These are phyloP conservation scores for Heliocidaris tuberculata DNA, from an alignment of 35 echinoderm and acorn worm species.

Conservation along the genomic window DNA sequence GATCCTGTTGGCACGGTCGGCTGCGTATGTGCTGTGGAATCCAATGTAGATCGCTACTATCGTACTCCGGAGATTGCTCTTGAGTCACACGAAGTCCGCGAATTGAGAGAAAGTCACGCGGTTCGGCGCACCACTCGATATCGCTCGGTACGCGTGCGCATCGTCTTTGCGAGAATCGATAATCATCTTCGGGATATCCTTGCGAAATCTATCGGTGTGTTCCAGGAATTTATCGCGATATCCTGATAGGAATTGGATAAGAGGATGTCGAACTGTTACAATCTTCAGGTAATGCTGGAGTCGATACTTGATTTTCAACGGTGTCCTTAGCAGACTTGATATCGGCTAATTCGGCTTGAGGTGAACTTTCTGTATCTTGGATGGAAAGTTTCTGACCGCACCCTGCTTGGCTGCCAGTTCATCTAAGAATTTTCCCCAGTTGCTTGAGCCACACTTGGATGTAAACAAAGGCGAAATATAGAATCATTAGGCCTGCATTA, in stretches of 20 bases:
- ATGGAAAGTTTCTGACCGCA: neutral
- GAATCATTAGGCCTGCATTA: no score
- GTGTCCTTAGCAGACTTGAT: neutral
- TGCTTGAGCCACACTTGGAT: neutral
- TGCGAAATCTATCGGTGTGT: constrained; percentile 7
- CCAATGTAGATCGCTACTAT: neutral
- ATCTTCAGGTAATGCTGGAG: neutral
- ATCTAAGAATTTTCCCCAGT: constrained; percentile 2
- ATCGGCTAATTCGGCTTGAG: neutral
- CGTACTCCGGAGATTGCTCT: neutral
- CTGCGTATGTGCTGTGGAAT: neutral
- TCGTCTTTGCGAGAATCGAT: neutral
- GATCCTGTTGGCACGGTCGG: neutral
- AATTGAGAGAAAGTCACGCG: neutral
- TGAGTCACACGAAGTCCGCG: neutral
- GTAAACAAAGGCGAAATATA: neutral
- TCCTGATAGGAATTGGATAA: constrained; percentile 6
- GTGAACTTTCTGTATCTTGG: neutral
- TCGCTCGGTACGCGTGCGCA: neutral
- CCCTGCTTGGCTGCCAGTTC: neutral
- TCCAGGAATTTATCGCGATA: constrained; percentile 44
- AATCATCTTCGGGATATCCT: constrained; percentile 27
- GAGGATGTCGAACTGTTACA: constrained; percentile 15
- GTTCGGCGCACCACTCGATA: neutral
- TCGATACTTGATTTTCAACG: neutral